Evolutionary conservation across 2,797 vertebrate species (phyloP), one percentile per base, ranked within the genome.

Genomic region (Chelidonichthys spinosus): DNA sequence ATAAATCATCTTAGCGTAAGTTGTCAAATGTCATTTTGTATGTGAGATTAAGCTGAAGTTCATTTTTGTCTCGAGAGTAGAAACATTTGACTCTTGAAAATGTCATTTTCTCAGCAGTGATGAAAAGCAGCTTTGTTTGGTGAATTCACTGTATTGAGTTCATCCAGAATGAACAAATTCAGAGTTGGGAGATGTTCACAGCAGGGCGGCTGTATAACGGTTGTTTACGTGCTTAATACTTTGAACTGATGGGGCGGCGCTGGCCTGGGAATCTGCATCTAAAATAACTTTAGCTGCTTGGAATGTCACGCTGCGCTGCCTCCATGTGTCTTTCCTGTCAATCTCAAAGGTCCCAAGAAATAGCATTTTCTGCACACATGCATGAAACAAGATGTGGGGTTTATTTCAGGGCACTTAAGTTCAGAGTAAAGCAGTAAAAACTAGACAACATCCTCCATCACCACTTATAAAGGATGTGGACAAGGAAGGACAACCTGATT

Each of bases 61-160:
- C 40, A 11, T 9, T 58, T 65, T 63, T 69, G 55, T 77, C 72
- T 72, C 58, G 1, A 1, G 61, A 72, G 50, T 47, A 70, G 68
- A 73, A 59, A 52, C 65, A 25, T 59, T 36, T 39, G 60, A 67
- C 54, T 36, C 61, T 82, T 72, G 11, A 54, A 84, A 88, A 87
- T 88, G 81, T 84, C 84, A 75, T 35, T 32, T 69, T 86, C 78
- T 71, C 66, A 77, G 82, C 55, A 18, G 71, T 25, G 7, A 17
- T 67, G 62, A 77, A 60, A 71, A 77, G 76, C 72, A 39, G 74
- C 78, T 81, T 78, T 85, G 81, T 86, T 69, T 69, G 25, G 33
- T 47, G 4, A 61, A 15, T 64, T 25, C 25, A 25, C 25, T 25
- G 25, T 25, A 25, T 25, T 50, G 18, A 80, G 17, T 62, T 78